phyloP scores from a whole-genome alignment of 2,888 invertebrate genomes.

The Erebia ligea region DNA sequence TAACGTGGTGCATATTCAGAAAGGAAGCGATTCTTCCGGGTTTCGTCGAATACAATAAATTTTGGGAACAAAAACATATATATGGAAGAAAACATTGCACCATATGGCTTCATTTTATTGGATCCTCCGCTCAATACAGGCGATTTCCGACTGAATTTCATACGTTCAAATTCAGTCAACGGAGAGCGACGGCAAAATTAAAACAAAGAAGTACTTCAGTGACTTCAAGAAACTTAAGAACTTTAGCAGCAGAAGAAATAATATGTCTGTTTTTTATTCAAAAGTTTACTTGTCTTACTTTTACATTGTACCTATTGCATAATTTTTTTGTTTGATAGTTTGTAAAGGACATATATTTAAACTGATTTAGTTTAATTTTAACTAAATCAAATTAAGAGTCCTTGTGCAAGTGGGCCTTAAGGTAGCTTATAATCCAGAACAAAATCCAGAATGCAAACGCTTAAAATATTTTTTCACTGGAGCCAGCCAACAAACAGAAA shows the following conservation, averaged over 20 bases:
- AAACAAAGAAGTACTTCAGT: slow-evolving; percentile 25
- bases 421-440: too few species aligned
- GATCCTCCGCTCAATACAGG: slow-evolving; percentile 47
- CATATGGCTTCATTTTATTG: slow-evolving; percentile 61
- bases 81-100: slow-evolving; percentile 36
- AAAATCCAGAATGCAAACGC: too few species aligned
- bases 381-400: too few species aligned
- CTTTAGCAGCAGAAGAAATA: slow-evolving; percentile 15
- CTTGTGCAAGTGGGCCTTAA: too few species aligned
- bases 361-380: too few species aligned
- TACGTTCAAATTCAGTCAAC: slow-evolving; percentile 48
- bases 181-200: slow-evolving; percentile 38
- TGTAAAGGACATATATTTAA: too few species aligned
- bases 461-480: too few species aligned
- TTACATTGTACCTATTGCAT: neutral
- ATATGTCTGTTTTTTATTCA: slow-evolving; percentile 1
- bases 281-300: neutral
- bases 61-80: slow-evolving; percentile 22
- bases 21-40: neutral
- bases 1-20: neutral
- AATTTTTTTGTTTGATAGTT: neutral
- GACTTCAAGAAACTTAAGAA: slow-evolving; percentile 22
- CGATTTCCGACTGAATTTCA: slow-evolving; percentile 38
- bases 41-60: neutral
- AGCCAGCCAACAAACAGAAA: too few species aligned